A percentile compares a stretch with the other conserved stretches of the same genome.
phyloP scores from a whole-genome alignment of 2,888 invertebrate genomes.

The Cylloceria caligata region DNA sequence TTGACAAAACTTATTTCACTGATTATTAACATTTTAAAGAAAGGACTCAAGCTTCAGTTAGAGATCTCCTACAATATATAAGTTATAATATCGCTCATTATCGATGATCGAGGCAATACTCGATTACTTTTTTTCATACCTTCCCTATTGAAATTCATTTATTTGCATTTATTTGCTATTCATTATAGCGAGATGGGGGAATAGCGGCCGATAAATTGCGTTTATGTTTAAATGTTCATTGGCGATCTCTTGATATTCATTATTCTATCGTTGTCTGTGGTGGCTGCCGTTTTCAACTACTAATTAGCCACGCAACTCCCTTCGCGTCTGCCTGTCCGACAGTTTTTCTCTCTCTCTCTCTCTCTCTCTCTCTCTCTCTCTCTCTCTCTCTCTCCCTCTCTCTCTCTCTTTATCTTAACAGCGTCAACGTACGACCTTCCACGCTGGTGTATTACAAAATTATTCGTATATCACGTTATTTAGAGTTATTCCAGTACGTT shows the following conservation, averaged over 20 bases:
- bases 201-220: conserved; percentile 37
- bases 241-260: conserved; percentile 56
- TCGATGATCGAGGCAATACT: not conserved
- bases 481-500: no score
- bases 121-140: not conserved
- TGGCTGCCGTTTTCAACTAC: conserved; percentile 66
- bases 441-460: no score
- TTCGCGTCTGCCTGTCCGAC: conserved; percentile 57
- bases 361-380: not conserved
- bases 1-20: no score
- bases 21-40: not conserved
- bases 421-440: no score
- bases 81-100: not conserved
- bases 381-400: conserved; percentile 9
- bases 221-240: conserved; percentile 34
- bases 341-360: conserved; percentile 3
- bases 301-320: conserved; percentile 75
- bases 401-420: not conserved
- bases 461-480: no score
- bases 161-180: conserved; percentile 30
- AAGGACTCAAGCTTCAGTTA: not conserved
- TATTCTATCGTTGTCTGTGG: conserved; percentile 54
- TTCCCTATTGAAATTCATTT: conserved; percentile 18
- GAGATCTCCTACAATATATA: not conserved
- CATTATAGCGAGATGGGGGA: not conserved